These are phyloP conservation scores for Macaca mulatta DNA, from an alignment of 2,113 vertebrate species.

Conservation along the genomic window DNA sequence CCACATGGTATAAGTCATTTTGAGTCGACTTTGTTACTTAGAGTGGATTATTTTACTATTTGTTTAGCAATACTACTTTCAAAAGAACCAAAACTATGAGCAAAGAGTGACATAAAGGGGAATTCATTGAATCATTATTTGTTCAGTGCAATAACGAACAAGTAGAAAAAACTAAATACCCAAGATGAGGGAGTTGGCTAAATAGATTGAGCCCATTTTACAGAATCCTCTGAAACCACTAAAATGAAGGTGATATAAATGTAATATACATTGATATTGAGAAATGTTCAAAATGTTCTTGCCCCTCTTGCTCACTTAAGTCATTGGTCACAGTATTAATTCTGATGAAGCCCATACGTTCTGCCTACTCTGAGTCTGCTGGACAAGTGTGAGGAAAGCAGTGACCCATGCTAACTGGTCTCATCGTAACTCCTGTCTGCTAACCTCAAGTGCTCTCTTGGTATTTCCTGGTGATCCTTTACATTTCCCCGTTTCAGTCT, in stretches of 20 bases:
- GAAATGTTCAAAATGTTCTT: background rate
- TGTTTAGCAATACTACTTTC: background rate
- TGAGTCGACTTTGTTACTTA: background rate
- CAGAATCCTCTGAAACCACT: background rate
- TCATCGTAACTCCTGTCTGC: background rate
- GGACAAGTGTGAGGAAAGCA: background rate
- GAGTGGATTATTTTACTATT: background rate
- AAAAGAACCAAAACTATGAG: background rate
- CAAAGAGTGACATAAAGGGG: background rate
- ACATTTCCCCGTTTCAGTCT: background rate
- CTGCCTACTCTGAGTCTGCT: background rate
- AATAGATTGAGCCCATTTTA: background rate
- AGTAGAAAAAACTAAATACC: background rate
- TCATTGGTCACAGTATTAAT: background rate
- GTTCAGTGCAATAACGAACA: background rate
- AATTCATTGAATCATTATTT: background rate
- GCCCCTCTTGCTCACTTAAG: background rate
- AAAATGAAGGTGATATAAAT: background rate
- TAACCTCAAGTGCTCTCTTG: background rate
- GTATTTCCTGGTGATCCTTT: background rate
- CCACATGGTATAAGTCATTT: background rate
- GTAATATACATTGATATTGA: background rate
- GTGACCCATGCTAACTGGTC: background rate
- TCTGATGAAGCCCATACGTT: background rate
- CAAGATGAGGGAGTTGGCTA: background rate